Evolutionary conservation across 2,888 invertebrate genomes (phyloP), one percentile per base, ranked within the genome.

Genomic region (Iselma pallidipennis): DNA sequence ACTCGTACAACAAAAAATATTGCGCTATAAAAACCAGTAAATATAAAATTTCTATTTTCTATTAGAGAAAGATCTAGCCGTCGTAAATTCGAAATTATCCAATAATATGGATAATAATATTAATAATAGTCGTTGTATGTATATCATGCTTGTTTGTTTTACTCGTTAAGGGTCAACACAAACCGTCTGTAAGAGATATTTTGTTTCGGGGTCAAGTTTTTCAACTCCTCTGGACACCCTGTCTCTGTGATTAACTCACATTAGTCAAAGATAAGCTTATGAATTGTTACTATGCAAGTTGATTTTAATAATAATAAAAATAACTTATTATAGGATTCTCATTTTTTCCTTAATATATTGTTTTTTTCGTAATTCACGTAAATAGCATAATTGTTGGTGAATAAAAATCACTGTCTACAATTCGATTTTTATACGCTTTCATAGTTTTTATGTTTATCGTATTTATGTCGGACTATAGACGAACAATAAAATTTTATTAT

Each of bases 211-310:
- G 69, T 69, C 69, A 69, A 64, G 62, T 63, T 67, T 63, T 68
- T 66, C 55, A 68, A 63, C 65, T 67, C 55, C 10, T 52, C 62
- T 69, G 67, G 68, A 70, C 70, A 72, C 72, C 70, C 71, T 66
- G 68, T 68, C 67, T 66, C 59, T 54, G 59, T 48, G 57, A 60
- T 62, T 63, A 65, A 67, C 66, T 60, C 64, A n/a, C n/a, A 61
- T 66, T 65, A 63, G 64, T 65, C 60, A 7, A 57, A 57, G 68
- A 68, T 66, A 68, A 68, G 21, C 52, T 48, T 6, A n/a, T 19
- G 64, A 64, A 55, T 57, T 64, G 64, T 64, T 64, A 64, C 64
- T 60, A 64, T 45, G 64, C 57, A 49, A 63, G 57, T 26, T 25
- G 49, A 21, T 16, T 19, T 42, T 2, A n/a, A 9, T 42, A 16